phyloP scores from a whole-genome alignment of 2,888 invertebrate genomes.

The Andrena haemorrhoa region DNA sequence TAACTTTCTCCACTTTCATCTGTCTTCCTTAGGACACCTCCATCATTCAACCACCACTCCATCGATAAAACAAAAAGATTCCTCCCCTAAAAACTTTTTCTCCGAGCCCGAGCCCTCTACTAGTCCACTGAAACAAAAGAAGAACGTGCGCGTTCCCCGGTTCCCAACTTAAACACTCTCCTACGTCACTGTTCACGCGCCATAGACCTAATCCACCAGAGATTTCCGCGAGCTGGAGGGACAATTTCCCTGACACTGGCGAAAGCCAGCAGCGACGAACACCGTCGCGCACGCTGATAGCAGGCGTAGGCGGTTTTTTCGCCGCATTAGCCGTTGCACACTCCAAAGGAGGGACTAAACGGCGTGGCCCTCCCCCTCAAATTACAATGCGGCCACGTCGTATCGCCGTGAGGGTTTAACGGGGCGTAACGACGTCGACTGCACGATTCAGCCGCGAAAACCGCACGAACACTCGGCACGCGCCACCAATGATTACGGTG shows the following conservation, averaged over 20 bases:
- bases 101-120: too few species aligned
- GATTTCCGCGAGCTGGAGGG: not conserved
- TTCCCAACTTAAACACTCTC: too few species aligned
- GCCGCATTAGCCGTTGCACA: not conserved
- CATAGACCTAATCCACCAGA: too few species aligned
- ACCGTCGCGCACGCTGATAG: too few species aligned
- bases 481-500: slow-evolving; percentile 46
- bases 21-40: too few species aligned
- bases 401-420: slow-evolving; percentile 56
- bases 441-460: slow-evolving; percentile 55
- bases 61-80: too few species aligned
- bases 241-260: not conserved
- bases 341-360: slow-evolving; percentile 9
- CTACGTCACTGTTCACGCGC: too few species aligned
- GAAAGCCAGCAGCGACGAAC: not conserved
- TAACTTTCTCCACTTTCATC: too few species aligned
- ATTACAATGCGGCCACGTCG: slow-evolving; percentile 50
- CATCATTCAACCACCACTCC: too few species aligned
- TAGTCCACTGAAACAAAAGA: too few species aligned
- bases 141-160: too few species aligned
- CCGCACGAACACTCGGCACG: slow-evolving; percentile 63
- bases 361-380: slow-evolving; percentile 24
- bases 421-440: slow-evolving; percentile 51
- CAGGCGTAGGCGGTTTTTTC: not conserved
- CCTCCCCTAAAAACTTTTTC: too few species aligned